Conservation (phyloP, 2,888 invertebrate species). For the Ischnus inquisitorius region DNA sequence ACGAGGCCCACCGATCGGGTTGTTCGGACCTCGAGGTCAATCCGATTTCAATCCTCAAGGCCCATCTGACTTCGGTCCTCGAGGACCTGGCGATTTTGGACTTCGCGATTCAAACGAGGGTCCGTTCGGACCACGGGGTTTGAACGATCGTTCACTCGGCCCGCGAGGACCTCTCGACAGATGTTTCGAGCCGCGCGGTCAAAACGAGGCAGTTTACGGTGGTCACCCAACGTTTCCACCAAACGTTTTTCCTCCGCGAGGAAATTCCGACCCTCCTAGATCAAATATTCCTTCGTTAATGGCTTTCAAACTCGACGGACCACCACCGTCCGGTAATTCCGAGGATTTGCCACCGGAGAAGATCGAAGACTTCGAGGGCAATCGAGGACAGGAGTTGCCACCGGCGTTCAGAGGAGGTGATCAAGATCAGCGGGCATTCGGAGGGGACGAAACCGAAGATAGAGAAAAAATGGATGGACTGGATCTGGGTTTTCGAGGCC, state of each 20-base stretch:
- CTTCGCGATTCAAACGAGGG: conserved; percentile 55
- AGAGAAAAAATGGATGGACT: conserved; percentile 6
- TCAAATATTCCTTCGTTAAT: conserved; percentile 73
- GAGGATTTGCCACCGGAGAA: conserved; percentile 12
- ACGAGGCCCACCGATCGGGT: conserved; percentile 38
- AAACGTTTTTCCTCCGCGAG: conserved; percentile 47
- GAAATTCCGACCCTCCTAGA: conserved; percentile 24
- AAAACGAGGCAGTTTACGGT: conserved; percentile 61
- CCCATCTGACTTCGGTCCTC: conserved; percentile 23
- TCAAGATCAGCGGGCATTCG: conserved; percentile 52
- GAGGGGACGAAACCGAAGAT: conserved; percentile 38
- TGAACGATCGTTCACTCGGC: conserved; percentile 46
- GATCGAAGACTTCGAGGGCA: conserved; percentile 13
- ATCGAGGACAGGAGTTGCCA: conserved; percentile 56
- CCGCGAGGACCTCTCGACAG: conserved; percentile 42
- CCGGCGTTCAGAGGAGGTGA: conserved; percentile 59
- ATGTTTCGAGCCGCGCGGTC: conserved; percentile 35
- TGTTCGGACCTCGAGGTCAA: conserved; percentile 51
- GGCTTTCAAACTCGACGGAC: conserved; percentile 72
- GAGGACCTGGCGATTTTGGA: conserved; percentile 59
- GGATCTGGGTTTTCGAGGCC: conserved; percentile 2
- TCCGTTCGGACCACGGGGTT: conserved; percentile 20
- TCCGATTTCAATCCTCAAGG: conserved; percentile 25
- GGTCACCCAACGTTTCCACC: conserved; percentile 9
- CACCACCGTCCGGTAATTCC: conserved; percentile 16